Evolutionary conservation across 1,140 invertebrate genomes (phyloP), one percentile per base, ranked within the genome.

Genomic region (Drosophila lacteicornis): DNA sequence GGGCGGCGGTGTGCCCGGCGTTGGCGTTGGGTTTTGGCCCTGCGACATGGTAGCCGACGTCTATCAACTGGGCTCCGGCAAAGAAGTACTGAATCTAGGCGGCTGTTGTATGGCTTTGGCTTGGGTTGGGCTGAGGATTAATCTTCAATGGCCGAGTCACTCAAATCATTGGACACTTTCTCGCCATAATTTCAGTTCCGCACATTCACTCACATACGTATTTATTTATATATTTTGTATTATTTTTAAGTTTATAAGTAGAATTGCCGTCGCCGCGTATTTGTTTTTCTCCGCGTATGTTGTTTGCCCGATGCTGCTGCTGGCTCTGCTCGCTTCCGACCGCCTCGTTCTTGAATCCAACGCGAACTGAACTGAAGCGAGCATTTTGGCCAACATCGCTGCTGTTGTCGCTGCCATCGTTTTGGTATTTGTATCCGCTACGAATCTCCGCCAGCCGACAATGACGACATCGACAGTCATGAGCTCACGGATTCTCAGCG

Each of bases 381-480:
- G 61, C 47, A 67, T 69, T 66, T 66, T 75, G 77, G 69, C 61
- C 82, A 85, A 60, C 82, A 78, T 81, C 59, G 66, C 46, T 77
- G 65, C 80, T 71, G 75, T 42, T 79, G 67, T 42, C 36, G 53
- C 33, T 59, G 53, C 22, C 45, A 36, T 43, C 33, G 50, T 12
- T 13, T 6, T 47, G 4, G 58, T 62, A 38, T 66, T 67, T 53
- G 67, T 70, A 57, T 75, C 65, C 40, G 63, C 40, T 22, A 47
- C 55, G 67, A 81, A 47, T 51, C 50, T 75, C 47, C 60, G 49
- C 22, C 67, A 47, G 62, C 74, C 56, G 58, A 79, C 82, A 55
- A 75, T 86, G 82, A 86, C 82, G 82, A 86, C 82, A 86, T 59
- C 78, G 68, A 49, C 65, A 67, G 58, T 74, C 75, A 76, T 86